Evolutionary conservation across 2,888 invertebrate species (phyloP).

Genomic region (Chironomus tentans): DNA sequence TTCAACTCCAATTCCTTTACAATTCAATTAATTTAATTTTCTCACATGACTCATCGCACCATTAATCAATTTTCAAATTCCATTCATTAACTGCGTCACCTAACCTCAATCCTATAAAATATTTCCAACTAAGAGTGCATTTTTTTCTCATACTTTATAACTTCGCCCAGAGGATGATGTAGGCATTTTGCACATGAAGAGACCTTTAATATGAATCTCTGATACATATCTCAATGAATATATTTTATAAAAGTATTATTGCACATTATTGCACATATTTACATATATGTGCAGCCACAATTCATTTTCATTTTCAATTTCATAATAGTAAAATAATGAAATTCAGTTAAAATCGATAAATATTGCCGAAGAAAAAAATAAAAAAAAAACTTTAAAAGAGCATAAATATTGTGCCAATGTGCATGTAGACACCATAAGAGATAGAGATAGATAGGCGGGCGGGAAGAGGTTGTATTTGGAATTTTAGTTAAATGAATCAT

Average conservation of each 20-base stretch:
- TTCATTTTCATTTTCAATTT: neutral
- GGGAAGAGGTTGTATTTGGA: neutral
- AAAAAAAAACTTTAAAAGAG: too few species aligned
- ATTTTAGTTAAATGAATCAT: neutral
- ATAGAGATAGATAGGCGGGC: neutral
- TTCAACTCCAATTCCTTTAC: too few species aligned
- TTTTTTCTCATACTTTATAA: neutral
- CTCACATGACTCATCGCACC: neutral
- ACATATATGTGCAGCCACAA: neutral
- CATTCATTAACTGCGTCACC: neutral
- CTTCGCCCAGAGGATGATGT: conserved; percentile 4
- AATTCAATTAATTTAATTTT: neutral
- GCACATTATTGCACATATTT: neutral
- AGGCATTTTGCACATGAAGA: neutral
- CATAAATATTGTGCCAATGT: too few species aligned
- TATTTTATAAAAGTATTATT: neutral
- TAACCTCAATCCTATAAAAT: too few species aligned
- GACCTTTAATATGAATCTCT: conserved; percentile 7
- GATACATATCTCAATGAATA: conserved; percentile 1
- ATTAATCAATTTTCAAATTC: neutral
- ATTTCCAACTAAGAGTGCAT: neutral
- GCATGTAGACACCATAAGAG: too few species aligned
- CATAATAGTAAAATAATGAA: neutral
- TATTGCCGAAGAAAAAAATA: neutral
- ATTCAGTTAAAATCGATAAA: conserved; percentile 10